A percentile compares a stretch with the other conserved stretches of the same genome.
Evolutionary conservation across 2,113 vertebrate genomes (phyloP).

Genomic region (Baryphthengus martii): DNA sequence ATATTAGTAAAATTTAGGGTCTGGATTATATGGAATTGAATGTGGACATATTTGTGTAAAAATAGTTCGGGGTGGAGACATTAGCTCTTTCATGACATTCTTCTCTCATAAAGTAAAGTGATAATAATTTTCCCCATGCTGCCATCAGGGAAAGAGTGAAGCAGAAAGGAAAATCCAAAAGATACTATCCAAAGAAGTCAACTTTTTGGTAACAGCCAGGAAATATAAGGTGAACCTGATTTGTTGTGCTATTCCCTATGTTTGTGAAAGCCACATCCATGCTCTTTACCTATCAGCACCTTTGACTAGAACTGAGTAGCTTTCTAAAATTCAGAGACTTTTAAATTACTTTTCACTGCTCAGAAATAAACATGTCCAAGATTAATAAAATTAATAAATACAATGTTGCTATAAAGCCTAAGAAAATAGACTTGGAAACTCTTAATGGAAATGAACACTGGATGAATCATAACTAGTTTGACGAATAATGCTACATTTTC

Average conservation of each 20-base stretch:
- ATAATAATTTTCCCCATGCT: neutral
- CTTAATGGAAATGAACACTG: neutral
- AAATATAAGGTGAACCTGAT: neutral
- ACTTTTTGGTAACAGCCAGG: neutral
- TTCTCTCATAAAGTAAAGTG: neutral
- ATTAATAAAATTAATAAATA: no score
- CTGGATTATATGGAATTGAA: neutral
- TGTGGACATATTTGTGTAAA: fast-evolving
- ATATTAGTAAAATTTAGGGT: neutral
- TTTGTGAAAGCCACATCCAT: neutral
- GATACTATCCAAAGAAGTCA: neutral
- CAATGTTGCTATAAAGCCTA: neutral
- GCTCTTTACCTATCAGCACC: neutral
- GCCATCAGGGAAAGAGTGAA: neutral
- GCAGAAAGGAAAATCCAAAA: neutral
- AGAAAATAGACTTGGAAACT: neutral
- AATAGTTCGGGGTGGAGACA: neutral
- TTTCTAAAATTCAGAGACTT: neutral
- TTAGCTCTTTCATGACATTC: neutral
- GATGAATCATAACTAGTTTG: neutral
- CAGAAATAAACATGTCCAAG: neutral
- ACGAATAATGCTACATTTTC: neutral
- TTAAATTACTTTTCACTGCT: neutral
- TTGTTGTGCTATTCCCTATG: neutral
- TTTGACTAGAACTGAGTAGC: neutral